Base-by-base conservation (phyloP, 1,140 invertebrate species). In the Drusus annulatus region DNA sequence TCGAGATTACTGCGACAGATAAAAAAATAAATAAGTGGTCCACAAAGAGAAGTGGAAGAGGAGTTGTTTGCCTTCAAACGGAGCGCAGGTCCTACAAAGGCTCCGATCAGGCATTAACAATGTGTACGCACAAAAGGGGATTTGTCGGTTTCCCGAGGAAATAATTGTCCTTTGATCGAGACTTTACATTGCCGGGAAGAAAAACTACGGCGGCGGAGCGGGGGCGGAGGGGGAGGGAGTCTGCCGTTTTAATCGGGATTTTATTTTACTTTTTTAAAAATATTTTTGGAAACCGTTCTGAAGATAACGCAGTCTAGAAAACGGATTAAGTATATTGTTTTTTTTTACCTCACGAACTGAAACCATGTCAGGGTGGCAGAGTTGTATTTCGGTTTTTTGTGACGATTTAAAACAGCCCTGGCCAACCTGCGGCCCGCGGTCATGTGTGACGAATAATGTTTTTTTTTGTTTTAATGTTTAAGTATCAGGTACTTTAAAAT, bases 91-190 rank as follows among this genome's bases (percentile, higher is more conserved):
- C n/a, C 25, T 65, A 77, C 54, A 81, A 79, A 81, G 68, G 63
- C 19, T 58, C 68, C 76, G 71, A 79, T 76, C 60, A 71, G 78
- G 77, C 77, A 76, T 78, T 77, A 68, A 77, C 76, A 45, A 76
- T 54, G 76, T 81, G 75, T 75, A 79, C 52, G 77, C 58, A 77
- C 58, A 77, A 56, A 62, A 76, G 56, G 56, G 77, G 76, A 75
- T 81, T 81, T 76, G 69, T 79, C 62, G 76, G 69, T 76, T 79
- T 79, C 50, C 76, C 28, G 71, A 15, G 60, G 76, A 81, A 81
- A 78, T 78, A 81, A 81, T 81, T 81, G 80, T 81, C 80, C 80
- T 81, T 81, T 81, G 80, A 79, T 79, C 56, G 54, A 13, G 28
- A 45, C 23, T 21, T 28, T n/a, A 65, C 56, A 17, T 60, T 23